Evolutionary conservation across 1,140 invertebrate species (phyloP).

Genomic region (Musca domestica): DNA sequence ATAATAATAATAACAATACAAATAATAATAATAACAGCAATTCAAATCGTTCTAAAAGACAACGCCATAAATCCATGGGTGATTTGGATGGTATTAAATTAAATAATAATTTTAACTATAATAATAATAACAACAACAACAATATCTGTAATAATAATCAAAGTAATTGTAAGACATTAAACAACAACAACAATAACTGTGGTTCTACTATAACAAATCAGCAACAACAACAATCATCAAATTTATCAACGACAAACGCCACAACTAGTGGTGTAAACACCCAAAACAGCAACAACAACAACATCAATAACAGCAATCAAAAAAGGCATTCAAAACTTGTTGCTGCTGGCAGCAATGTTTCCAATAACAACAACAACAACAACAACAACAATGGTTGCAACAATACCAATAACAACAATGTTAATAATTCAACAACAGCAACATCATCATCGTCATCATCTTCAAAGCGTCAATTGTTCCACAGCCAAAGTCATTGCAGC

Average conservation of each 20-base stretch:
- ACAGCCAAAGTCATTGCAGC: constrained; percentile 42
- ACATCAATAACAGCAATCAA: constrained; percentile 13
- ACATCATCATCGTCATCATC: background rate
- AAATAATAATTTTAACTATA: constrained; percentile 38
- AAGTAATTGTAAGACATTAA: constrained; percentile 35
- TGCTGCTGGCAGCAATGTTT: constrained; percentile 26
- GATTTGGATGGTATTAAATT: constrained; percentile 57
- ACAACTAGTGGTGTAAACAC: background rate
- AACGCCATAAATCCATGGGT: constrained; percentile 63
- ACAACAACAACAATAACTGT: constrained; percentile 24
- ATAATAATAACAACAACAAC: constrained; percentile 14
- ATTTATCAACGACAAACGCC: constrained; percentile 6
- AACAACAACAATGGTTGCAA: constrained; percentile 28
- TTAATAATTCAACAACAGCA: constrained; percentile 1
- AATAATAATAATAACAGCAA: constrained; percentile 22
- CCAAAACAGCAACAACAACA: background rate
- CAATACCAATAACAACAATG: constrained; percentile 32
- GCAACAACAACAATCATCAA: constrained; percentile 12
- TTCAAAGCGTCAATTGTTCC: constrained; percentile 44
- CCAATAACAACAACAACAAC: constrained; percentile 37
- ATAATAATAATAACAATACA: constrained; percentile 13
- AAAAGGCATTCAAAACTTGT: constrained; percentile 26
- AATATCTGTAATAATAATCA: constrained; percentile 19
- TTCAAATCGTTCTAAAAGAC: constrained; percentile 47
- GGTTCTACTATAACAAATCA: constrained; percentile 15